A percentile compares a stretch with the other conserved stretches of the same genome.
These are phyloP conservation scores for Myotis pilosus DNA, from an alignment of 2,797 vertebrate genomes.

Conservation along the genomic window DNA sequence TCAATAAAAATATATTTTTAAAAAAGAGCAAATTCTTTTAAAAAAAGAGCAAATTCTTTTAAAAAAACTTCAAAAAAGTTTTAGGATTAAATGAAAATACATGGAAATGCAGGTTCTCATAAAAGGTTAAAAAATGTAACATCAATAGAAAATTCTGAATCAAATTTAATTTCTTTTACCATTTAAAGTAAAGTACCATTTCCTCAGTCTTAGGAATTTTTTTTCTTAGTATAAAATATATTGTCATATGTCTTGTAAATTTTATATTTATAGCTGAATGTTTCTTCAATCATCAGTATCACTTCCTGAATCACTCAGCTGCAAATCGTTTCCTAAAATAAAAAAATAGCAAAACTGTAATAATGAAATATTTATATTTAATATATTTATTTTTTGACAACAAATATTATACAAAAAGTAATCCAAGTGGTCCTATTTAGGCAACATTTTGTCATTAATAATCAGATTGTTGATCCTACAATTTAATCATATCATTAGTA, in stretches of 20 bases:
- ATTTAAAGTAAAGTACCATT: conserved; percentile 71
- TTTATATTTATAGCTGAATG: conserved; percentile 74
- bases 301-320: conserved; percentile 97
- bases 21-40: no score
- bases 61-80: conserved; percentile 18
- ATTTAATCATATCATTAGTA: conserved; percentile 18
- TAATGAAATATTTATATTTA: conserved; percentile 37
- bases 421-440: not conserved
- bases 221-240: conserved; percentile 83
- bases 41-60: not conserved
- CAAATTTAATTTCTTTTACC: conserved; percentile 81
- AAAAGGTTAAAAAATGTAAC: conserved; percentile 32
- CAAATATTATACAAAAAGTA: conserved; percentile 10
- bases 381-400: not conserved
- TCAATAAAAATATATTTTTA: no score
- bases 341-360: conserved; percentile 55
- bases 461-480: conserved; percentile 13
- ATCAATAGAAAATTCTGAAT: conserved; percentile 66
- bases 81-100: conserved; percentile 8
- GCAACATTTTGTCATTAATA: conserved; percentile 35
- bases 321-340: conserved; percentile 94
- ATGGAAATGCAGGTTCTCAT: not conserved
- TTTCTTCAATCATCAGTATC: conserved; percentile 93
- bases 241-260: conserved; percentile 65
- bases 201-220: conserved; percentile 75